Conservation (phyloP, 2,888 invertebrate species). For the Cataglyphis albicans region DNA sequence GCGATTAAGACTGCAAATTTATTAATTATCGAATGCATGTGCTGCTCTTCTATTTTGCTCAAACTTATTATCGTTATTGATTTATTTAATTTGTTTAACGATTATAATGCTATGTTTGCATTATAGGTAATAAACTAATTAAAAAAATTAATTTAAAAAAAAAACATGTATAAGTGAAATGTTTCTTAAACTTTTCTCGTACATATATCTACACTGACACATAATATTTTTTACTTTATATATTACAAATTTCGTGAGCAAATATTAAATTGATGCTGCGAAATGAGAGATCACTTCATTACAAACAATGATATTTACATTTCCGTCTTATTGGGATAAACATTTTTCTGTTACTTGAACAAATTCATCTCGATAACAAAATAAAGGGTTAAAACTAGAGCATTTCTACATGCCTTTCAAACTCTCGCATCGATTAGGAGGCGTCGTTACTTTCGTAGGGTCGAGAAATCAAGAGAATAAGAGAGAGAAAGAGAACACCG, state of each 20-base stretch:
- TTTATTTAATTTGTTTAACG: background rate
- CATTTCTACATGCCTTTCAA: background rate
- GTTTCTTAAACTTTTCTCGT: background rate
- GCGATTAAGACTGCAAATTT: background rate
- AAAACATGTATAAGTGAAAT: no score
- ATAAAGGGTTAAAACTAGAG: background rate
- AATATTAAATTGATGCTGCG: background rate
- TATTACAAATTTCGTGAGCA: background rate
- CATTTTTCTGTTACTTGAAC: background rate
- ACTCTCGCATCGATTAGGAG: background rate
- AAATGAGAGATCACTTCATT: background rate
- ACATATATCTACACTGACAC: background rate
- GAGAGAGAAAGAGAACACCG: background rate
- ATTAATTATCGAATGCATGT: slow-evolving; percentile 6
- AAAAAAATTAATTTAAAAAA: background rate
- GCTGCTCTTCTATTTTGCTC: background rate
- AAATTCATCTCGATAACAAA: background rate
- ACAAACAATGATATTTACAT: background rate
- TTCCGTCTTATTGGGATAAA: background rate
- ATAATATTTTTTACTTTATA: background rate
- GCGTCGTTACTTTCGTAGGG: background rate
- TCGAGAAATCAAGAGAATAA: background rate
- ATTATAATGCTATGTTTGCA: background rate
- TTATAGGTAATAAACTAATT: slow-evolving; percentile 10
- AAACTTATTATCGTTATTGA: background rate